Evolutionary conservation across 2,888 invertebrate species (phyloP), one percentile per base, ranked within the genome.

Genomic region (Polydrusus pterygomalis): DNA sequence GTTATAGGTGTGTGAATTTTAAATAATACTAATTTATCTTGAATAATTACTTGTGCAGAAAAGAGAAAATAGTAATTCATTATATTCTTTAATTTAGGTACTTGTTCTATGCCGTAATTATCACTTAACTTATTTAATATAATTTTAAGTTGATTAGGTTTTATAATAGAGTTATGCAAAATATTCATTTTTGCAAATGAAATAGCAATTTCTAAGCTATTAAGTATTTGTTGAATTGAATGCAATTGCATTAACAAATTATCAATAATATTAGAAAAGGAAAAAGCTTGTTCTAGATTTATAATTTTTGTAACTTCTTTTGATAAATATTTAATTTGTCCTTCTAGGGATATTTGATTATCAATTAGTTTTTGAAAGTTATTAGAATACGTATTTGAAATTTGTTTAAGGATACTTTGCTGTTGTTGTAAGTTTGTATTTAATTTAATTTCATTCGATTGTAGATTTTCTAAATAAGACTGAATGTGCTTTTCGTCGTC

Each of bases 191-290:
- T 79, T 15, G 75, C 77, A 65, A 80, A 81, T 15, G 60, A 73
- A n/a, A 80, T 71, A 47, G 77, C 77, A 40, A 79, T 74, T 74
- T 80, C 78, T 20, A 54, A 56, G 72, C 78, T 80, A 49, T 78
- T 74, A 43, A 80, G 65, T 54, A 79, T n/a, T 11, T 51, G 11
- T 67, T 67, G 67, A 17, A 54, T 25, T 5, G 25, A 25, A 25
- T 54, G 3, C 13, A 54, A 30, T 54, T 54, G 54, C 10, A 43
- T 54, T 43, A 62, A n/a, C 43, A 56, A 56, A 17, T 54, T 54
- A 13, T 54, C 25, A n/a, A 54, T 54, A 25, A 54, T 30, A 10
- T 30, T 54, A 0, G 25, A 54, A 5, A 54, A 25, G 13, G 54
- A 54, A 13, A 54, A 54, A 18, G 54, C 25, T 54, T 54, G 25